Conservation (phyloP, 37 sponge, comb jelly and placozoan genomes). For the Cliona cf. orientalis region DNA sequence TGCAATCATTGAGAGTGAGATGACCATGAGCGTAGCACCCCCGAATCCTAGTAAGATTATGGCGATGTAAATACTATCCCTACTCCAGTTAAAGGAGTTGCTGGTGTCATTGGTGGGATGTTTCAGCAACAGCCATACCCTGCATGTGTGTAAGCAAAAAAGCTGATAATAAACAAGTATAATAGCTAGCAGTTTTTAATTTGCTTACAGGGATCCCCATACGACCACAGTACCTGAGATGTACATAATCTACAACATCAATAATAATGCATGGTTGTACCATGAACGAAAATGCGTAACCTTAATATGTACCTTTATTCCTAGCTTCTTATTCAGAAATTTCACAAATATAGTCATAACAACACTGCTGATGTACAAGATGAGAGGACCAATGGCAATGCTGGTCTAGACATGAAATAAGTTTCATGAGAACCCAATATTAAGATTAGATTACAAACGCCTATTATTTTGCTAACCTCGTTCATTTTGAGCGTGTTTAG, state of each 20-base stretch:
- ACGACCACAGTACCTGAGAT: conserved; percentile 56
- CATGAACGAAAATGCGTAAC: too few species aligned
- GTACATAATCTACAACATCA: conserved; percentile 58
- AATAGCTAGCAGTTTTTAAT: too few species aligned
- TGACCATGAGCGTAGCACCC: conserved; percentile 71
- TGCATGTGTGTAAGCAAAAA: too few species aligned
- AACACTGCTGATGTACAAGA: conserved; percentile 68
- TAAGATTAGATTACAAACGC: background rate
- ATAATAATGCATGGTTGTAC: background rate
- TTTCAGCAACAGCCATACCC: conserved; percentile 26
- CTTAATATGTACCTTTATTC: conserved; percentile 58
- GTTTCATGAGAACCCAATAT: background rate
- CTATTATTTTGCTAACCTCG: too few species aligned
- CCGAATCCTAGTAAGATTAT: conserved; percentile 70
- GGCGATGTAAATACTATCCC: conserved; percentile 61
- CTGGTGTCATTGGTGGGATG: background rate
- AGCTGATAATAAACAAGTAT: too few species aligned
- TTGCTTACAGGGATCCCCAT: conserved; percentile 63
- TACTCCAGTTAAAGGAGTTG: conserved; percentile 6
- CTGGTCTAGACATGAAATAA: conserved; percentile 52
- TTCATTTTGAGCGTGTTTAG: conserved; percentile 65
- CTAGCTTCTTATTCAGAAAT: conserved; percentile 51
- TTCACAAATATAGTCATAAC: conserved; percentile 55
- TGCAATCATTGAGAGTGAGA: conserved; percentile 78
- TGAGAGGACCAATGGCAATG: conserved; percentile 74